Evolutionary conservation across 2,797 vertebrate genomes (phyloP), one percentile per base, ranked within the genome.

Genomic region (Gadopsis bispinosus): DNA sequence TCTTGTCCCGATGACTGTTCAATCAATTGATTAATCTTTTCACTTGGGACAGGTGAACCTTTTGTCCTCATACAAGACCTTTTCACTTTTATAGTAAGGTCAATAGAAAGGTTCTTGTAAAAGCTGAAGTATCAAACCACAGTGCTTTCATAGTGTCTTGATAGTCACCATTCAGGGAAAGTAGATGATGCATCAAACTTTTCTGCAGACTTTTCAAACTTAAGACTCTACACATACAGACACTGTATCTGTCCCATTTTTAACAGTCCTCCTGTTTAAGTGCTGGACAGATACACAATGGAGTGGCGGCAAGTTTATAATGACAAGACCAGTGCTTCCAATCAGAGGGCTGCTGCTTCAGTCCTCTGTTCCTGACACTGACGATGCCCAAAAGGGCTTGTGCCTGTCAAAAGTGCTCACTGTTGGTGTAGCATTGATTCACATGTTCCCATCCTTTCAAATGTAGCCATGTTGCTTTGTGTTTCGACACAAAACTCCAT

Each of bases 201-300:
- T 71, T 59, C 9, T 77, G 43, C 51, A 67, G 53, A 74, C 29
- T 80, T 69, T 79, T 37, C 68, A 70, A 84, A 78, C 65, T 33
- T 48, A 41, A 41, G 20, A 69, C 54, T 55, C 39, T 48, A 62
- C 31, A 66, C 17, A 33, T 1, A 1, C 5, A 29, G 10, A 33
- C 54, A 20, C 13, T 35, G 39, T 31, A 41, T 54, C 51, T 64
- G 37, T 75, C 11, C 31, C 7, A 20, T 14, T 51, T 50, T 33
- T 29, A 10, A 60, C 17, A 31, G 47, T 50, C 43, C 26, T 14
- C 33, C 33, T 16, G 16, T 73, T 47, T 74, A 51, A 75, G 77
- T 53, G 16, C 65, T 66, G 7, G 1, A 29, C 33, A 33, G 35
- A 50, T 56, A 17, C 26, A 55, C 19, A 73, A 56, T 70, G 20